Evolutionary conservation across 2,113 vertebrate genomes (phyloP).

Genomic region (Lycaon pictus): DNA sequence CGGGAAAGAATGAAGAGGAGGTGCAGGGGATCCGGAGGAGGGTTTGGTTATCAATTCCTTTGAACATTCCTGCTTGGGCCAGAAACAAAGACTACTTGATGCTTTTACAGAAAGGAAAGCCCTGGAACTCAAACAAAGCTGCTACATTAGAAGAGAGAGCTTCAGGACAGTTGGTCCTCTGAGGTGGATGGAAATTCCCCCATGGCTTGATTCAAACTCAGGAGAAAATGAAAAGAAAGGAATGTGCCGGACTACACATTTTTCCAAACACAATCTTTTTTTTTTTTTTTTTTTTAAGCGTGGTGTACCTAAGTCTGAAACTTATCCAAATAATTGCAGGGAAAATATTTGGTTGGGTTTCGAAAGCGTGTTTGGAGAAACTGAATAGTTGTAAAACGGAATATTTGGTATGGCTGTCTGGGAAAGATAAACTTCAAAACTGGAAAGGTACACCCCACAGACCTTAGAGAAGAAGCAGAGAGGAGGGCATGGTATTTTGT

Average conservation of each 20-base stretch:
- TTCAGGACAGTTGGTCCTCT: background rate
- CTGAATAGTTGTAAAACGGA: constrained; percentile 58
- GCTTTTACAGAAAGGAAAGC: background rate
- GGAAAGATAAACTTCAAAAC: constrained; percentile 60
- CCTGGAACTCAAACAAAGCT: background rate
- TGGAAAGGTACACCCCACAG: constrained; percentile 5
- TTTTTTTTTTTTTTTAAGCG: background rate
- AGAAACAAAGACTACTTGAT: constrained; percentile 55
- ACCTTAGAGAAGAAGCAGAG: background rate
- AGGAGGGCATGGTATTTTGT: background rate
- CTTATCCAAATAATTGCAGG: constrained; percentile 54
- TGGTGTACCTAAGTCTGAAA: background rate
- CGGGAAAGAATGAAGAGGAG: constrained; percentile 38
- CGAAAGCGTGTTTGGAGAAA: constrained; percentile 42
- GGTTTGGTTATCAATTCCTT: background rate
- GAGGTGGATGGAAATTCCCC: background rate
- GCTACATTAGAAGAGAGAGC: background rate
- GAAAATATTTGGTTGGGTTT: constrained; percentile 61
- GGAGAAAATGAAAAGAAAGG: constrained; percentile 36
- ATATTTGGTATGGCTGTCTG: constrained; percentile 49
- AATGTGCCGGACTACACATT: background rate
- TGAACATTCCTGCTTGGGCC: constrained; percentile 30
- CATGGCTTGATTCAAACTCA: constrained; percentile 10
- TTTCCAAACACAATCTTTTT: constrained; percentile 10
- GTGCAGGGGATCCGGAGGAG: background rate